phyloP scores from a whole-genome alignment of 2,113 vertebrate species.

The Myotis lucifugus region DNA sequence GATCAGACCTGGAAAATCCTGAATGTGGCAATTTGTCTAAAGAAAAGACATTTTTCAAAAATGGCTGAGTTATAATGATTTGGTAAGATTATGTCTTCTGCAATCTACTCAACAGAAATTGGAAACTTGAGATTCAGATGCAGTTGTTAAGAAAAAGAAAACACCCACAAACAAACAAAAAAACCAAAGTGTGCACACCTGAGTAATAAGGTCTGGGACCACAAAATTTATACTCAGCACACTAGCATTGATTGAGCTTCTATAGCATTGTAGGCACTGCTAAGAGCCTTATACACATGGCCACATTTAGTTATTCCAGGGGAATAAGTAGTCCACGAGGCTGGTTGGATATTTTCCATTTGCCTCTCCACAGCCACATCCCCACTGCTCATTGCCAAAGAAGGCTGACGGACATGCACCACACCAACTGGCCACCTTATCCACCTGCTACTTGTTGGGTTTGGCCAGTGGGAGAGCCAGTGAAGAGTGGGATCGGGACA shows the following conservation, averaged over 20 bases:
- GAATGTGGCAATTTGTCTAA: not conserved
- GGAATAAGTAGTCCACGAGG: not conserved
- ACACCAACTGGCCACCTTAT: not conserved
- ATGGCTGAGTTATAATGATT: not conserved
- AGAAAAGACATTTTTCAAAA: not conserved
- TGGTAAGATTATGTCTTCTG: not conserved
- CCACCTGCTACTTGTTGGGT: not conserved
- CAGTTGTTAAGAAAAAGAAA: not conserved
- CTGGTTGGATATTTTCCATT: not conserved
- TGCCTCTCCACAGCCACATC: not conserved
- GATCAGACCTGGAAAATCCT: not conserved
- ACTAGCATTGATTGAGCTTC: not conserved
- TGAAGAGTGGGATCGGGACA: not conserved
- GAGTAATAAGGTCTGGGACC: not conserved
- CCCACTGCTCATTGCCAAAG: not conserved
- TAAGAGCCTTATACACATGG: not conserved
- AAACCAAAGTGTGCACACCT: not conserved
- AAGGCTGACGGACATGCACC: not conserved
- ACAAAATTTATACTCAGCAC: not conserved
- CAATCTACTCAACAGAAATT: not conserved
- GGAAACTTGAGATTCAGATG: not conserved
- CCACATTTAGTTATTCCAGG: not conserved
- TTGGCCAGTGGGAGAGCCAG: not conserved
- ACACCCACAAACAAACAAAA: not conserved
- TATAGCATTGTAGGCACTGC: not conserved